These are phyloP conservation scores for Chlorops oryzae DNA, from an alignment of 1,140 invertebrate genomes.

Conservation along the genomic window DNA sequence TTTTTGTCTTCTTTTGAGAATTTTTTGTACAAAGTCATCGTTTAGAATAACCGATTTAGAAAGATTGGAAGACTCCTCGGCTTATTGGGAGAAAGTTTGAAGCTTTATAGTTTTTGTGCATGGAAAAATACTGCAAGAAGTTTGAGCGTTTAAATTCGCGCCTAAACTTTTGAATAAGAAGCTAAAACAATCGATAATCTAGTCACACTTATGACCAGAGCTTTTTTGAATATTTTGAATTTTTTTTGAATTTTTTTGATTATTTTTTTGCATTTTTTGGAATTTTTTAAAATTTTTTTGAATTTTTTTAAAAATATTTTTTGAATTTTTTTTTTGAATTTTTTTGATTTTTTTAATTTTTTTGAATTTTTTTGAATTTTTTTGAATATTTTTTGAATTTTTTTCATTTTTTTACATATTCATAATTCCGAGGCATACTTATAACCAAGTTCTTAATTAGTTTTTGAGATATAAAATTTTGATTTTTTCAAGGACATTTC, in stretches of 20 bases:
- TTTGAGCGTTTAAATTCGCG: background rate
- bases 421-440: background rate
- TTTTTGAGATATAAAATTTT: too few relatives aligned
- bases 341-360: background rate
- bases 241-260: background rate
- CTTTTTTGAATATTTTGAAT: background rate
- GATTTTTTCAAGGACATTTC: background rate
- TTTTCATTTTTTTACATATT: background rate
- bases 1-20: too few relatives aligned
- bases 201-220: background rate
- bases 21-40: too few relatives aligned
- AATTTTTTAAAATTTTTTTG: background rate
- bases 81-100: too few relatives aligned
- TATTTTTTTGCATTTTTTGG: background rate
- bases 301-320: background rate
- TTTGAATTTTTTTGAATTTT: background rate
- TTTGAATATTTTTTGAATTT: background rate
- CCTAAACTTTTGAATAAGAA: background rate
- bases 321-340: background rate
- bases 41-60: too few relatives aligned
- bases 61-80: too few relatives aligned
- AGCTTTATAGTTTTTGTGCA: background rate
- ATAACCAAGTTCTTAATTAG: background rate
- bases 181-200: background rate
- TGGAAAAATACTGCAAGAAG: slow-evolving; percentile 4